These are phyloP conservation scores for Platysternon megacephalum DNA, from an alignment of 2,113 vertebrate genomes.

Conservation along the genomic window DNA sequence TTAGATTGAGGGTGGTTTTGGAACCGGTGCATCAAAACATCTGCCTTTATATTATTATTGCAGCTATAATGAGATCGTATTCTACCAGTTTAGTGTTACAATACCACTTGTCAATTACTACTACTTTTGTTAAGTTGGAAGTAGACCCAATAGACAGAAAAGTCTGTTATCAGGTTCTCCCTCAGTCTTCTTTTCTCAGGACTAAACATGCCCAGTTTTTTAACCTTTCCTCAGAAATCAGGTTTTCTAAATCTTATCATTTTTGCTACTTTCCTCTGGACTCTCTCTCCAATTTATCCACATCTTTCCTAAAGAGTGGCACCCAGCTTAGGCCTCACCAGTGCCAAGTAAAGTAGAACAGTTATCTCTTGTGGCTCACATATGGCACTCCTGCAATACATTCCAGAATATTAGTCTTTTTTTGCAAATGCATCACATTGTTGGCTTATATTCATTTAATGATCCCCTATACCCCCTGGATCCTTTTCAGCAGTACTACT, in stretches of 20 bases:
- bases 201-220: too few relatives aligned
- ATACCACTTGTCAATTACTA: background rate
- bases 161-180: background rate
- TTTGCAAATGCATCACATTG: background rate
- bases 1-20: background rate
- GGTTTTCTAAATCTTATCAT: too few relatives aligned
- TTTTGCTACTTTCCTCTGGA: too few relatives aligned
- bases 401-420: background rate
- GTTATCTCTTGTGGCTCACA: too few relatives aligned
- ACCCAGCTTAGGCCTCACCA: too few relatives aligned
- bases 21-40: rapidly evolving
- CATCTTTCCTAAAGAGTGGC: too few relatives aligned
- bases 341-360: too few relatives aligned
- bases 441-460: background rate
- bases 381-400: background rate
- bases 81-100: background rate
- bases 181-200: too few relatives aligned
- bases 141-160: background rate
- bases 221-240: too few relatives aligned
- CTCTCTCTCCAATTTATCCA: too few relatives aligned
- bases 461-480: background rate
- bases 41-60: background rate
- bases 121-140: background rate
- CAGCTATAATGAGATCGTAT: background rate
- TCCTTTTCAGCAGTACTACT: background rate